These are phyloP conservation scores for Tachina lurida DNA, from an alignment of 2,888 invertebrate species.

Conservation along the genomic window DNA sequence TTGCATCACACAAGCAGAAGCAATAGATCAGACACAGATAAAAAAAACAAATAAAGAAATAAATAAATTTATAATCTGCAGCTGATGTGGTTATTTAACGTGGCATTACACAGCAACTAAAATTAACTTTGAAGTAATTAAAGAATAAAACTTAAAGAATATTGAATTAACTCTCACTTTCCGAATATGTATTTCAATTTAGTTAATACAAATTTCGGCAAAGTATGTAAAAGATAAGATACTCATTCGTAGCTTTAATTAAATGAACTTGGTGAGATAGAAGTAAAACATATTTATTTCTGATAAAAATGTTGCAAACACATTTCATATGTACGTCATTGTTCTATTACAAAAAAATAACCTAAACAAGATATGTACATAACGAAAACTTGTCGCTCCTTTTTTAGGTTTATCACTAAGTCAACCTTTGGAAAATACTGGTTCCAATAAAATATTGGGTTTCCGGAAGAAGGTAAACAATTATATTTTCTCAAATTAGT, in stretches of 20 bases:
- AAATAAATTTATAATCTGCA: constrained; percentile 30
- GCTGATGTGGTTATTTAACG: constrained; percentile 23
- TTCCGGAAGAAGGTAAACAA: too few relatives aligned
- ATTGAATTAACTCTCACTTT: neutral
- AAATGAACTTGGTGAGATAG: neutral
- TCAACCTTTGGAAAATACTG: too few relatives aligned
- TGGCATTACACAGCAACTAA: neutral
- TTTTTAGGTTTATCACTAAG: too few relatives aligned
- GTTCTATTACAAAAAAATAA: too few relatives aligned
- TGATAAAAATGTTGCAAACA: too few relatives aligned
- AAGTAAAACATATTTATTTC: neutral
- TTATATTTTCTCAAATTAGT: too few relatives aligned
- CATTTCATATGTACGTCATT: too few relatives aligned
- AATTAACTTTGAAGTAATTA: neutral
- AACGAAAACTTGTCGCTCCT: too few relatives aligned
- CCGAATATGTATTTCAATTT: neutral
- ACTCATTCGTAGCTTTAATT: constrained; percentile 13
- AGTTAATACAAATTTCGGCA: neutral
- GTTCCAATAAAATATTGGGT: too few relatives aligned
- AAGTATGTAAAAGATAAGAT: neutral
- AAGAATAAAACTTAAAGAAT: neutral
- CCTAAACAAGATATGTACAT: too few relatives aligned
- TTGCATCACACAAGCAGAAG: constrained; percentile 42
- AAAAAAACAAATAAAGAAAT: constrained; percentile 6
- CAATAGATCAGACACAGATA: constrained; percentile 20